phyloP scores from a whole-genome alignment of 2,888 invertebrate genomes.

The Entomobrya proxima region DNA sequence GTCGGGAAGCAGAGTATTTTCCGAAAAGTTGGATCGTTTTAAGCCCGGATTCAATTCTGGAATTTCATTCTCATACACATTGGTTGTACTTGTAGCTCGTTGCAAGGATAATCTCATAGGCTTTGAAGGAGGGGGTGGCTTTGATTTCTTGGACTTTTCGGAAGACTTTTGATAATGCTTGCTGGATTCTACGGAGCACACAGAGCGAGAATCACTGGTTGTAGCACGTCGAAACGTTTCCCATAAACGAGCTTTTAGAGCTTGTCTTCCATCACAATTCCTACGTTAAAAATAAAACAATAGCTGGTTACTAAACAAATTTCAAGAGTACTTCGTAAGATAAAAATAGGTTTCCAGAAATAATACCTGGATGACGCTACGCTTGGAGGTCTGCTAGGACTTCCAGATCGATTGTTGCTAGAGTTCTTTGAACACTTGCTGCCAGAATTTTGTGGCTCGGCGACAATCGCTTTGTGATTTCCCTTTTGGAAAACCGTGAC shows the following conservation, averaged over 20 bases:
- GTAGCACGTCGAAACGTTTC: slow-evolving; percentile 75
- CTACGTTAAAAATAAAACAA: not conserved
- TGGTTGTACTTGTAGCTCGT: slow-evolving; percentile 83
- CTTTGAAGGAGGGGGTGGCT: slow-evolving; percentile 86
- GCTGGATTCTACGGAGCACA: slow-evolving; percentile 74
- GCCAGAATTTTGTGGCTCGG: slow-evolving; percentile 71
- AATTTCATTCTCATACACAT: slow-evolving; percentile 73
- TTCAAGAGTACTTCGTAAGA: not conserved
- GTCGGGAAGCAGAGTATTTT: slow-evolving; percentile 74
- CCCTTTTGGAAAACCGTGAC: slow-evolving; percentile 75
- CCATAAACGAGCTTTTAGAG: slow-evolving; percentile 74
- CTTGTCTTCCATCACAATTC: slow-evolving; percentile 74
- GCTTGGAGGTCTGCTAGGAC: slow-evolving; percentile 73
- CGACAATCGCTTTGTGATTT: slow-evolving; percentile 74
- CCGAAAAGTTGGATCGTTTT: slow-evolving; percentile 74
- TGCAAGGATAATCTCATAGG: slow-evolving; percentile 89
- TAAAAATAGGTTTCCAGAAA: not conserved
- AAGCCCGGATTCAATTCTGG: slow-evolving; percentile 74
- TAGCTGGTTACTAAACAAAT: not conserved
- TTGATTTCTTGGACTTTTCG: slow-evolving; percentile 70
- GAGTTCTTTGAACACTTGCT: slow-evolving; percentile 65
- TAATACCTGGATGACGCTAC: slow-evolving; percentile 73
- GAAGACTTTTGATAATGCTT: slow-evolving; percentile 71
- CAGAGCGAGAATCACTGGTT: slow-evolving; percentile 74
- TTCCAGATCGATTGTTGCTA: slow-evolving; percentile 66